Percentiles rank a stretch among this genome's conserved stretches.
Conservation (phyloP, 2,888 invertebrate species). For the Griposia aprilina region DNA sequence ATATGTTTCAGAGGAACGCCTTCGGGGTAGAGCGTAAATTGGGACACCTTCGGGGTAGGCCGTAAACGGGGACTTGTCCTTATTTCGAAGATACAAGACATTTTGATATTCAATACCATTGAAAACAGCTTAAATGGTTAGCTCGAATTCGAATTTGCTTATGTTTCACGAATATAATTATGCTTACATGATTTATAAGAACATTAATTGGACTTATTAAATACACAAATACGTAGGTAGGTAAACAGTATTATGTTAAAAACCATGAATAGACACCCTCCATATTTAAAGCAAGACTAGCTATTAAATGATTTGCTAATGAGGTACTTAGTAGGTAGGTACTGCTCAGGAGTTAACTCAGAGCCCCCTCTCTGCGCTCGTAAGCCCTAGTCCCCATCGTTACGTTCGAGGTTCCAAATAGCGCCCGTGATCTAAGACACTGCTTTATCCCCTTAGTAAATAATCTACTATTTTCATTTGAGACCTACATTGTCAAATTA, state of each 20-base stretch:
- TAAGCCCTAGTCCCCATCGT: too few species aligned
- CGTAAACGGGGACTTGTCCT: neutral
- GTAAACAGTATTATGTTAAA: neutral
- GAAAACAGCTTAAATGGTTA: constrained; percentile 10
- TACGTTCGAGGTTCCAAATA: too few species aligned
- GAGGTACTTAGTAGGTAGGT: neutral
- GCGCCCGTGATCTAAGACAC: neutral
- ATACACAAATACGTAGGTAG: neutral
- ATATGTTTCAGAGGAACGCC: neutral
- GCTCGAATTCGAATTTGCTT: constrained; percentile 6
- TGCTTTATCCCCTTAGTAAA: neutral
- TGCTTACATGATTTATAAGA: neutral
- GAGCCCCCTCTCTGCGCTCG: neutral
- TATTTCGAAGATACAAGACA: constrained; percentile 9
- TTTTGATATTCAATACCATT: constrained; percentile 23
- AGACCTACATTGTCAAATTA: neutral
- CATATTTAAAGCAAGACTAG: neutral
- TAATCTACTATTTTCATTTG: constrained; percentile 1
- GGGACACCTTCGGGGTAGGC: neutral
- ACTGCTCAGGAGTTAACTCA: neutral
- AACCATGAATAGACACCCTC: too few species aligned
- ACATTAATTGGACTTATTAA: neutral
- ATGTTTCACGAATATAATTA: neutral
- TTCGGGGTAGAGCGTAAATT: neutral
- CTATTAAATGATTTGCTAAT: neutral